Base-by-base conservation (phyloP, 1,140 invertebrate species). In the Cydia pomonella region DNA sequence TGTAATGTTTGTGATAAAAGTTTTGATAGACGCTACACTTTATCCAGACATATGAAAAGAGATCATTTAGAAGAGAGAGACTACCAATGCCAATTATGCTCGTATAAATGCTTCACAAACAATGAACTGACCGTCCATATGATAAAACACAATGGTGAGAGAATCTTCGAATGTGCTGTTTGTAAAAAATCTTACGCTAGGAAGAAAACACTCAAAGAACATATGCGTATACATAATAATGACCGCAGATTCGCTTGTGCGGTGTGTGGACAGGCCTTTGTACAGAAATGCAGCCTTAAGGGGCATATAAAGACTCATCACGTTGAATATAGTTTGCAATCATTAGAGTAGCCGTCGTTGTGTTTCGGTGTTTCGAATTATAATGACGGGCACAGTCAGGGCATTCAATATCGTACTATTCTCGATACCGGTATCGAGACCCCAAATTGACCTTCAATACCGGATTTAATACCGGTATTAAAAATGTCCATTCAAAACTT, bases 141-240 rank as follows among this genome's bases (percentile, higher is more conserved):
- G 93, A 88, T 96, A 12, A 95, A 94, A n/a, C 95, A 96, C 75
- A 95, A 94, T 2, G 95, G 95, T 0, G 95, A 95, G 66, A 89
- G 92, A 13, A 92, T 94, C 9, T 87, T 89, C 72, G 93, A 93
- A 0, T 95, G 94, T 80, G 82, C 89, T 3, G 91, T 94, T 2
- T 96, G 95, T 81, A 92, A 94, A 33, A 94, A 95, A 74, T 87
- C 94, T 2, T 96, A 95, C 83, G 95, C 94, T 0, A 93, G 96
- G 53, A 95, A 95, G 81, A 95, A 96, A 80, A 96, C 95, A 38
- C 94, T 96, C 88, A 94, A 95, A 73, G 94, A 95, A 69, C 96
- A 96, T 82, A 94, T 95, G 79, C 94, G 95, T 76, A 96, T 95
- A 63, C 95, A 96, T 78, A 93, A 92, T 75, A 93, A 94, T 73